Evolutionary conservation across 1,140 invertebrate genomes (phyloP).

Genomic region (Chelonus insularis): DNA sequence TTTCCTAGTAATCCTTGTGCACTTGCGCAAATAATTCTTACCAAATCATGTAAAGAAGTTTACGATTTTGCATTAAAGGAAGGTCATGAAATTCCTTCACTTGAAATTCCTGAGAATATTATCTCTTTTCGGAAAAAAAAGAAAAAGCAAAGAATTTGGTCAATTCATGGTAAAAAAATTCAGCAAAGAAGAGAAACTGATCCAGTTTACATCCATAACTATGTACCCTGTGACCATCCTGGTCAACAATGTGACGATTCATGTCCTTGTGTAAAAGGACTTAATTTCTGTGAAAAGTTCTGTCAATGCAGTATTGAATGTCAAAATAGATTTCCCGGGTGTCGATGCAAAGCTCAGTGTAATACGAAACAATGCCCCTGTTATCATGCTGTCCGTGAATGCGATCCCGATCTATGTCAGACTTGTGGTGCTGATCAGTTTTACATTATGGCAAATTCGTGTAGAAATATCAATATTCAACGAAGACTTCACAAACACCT

Average conservation of each 20-base stretch:
- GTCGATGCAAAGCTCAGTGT: constrained; percentile 96
- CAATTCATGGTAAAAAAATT: constrained; percentile 91
- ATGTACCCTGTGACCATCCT: constrained; percentile 93
- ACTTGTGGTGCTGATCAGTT: constrained; percentile 96
- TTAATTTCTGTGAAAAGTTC: constrained; percentile 98
- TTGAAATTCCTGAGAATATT: constrained; percentile 75
- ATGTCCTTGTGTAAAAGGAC: constrained; percentile 88
- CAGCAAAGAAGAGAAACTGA: constrained; percentile 88
- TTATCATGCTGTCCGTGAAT: constrained; percentile 96
- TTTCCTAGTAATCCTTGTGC: constrained; percentile 93
- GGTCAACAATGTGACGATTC: constrained; percentile 85
- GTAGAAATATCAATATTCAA: constrained; percentile 96
- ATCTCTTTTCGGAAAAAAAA: constrained; percentile 93
- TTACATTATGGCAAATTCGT: constrained; percentile 82
- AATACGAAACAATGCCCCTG: constrained; percentile 99
- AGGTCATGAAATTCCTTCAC: constrained; percentile 74
- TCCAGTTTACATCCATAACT: constrained; percentile 83
- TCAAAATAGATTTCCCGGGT: constrained; percentile 96
- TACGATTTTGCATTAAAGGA: constrained; percentile 92
- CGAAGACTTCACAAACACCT: constrained; percentile 87
- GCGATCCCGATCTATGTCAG: constrained; percentile 97
- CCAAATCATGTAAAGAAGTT: constrained; percentile 92
- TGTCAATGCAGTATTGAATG: constrained; percentile 95
- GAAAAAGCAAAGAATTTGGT: constrained; percentile 94
- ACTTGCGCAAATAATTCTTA: constrained; percentile 88